Base-by-base conservation (phyloP, 1,140 invertebrate genomes). In the Lucilia sericata region DNA sequence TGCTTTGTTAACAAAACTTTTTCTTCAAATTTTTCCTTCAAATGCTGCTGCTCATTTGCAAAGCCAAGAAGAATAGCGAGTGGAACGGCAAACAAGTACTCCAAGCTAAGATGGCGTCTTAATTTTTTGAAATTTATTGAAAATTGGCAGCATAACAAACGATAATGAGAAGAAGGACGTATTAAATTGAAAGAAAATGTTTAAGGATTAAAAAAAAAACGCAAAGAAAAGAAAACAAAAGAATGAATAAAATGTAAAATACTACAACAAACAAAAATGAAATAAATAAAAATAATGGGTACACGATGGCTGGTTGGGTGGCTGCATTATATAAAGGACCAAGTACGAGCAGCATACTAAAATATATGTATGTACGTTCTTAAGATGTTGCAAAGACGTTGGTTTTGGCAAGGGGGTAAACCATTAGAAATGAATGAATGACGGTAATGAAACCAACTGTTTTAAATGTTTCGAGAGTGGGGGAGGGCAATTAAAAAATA, bases 401-500 rank as follows among this genome's bases (percentile, higher is more conserved):
- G 49, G 49, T 49, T 9, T 13, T 42, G 7, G 51, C 12, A 55
- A 55, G 51, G 51, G 51, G 51, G 51, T 42, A 42, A 55, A 55
- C 42, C 7, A 8, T 55, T 55, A 14, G 13, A 8, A 36, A 49
- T 14, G 8, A 78, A 34, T 49, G 42, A 78, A 49, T 42, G 34
- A 78, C 75, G 34, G 75, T 49, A 42, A 78, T 42, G 34, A 49
- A 49, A 49, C 75, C 75, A 78, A 78, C 13, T 36, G 75, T 78
- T 36, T 36, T 70, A 70, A 70, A 21, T 19, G 65, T 25, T 17
- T 19, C 17, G 19, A 21, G 7, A n/a, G 19, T 8, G 65, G 7
- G 65, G 85, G 85, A 85, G 80, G 86, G 85, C 88, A 88, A 88
- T 89, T 88, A 88, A 88, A 88, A 88, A 89, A 88, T 88, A 87